A percentile compares a stretch with the other conserved stretches of the same genome.
These are phyloP conservation scores for Lapara coniferarum DNA, from an alignment of 2,888 invertebrate genomes.

Conservation along the genomic window DNA sequence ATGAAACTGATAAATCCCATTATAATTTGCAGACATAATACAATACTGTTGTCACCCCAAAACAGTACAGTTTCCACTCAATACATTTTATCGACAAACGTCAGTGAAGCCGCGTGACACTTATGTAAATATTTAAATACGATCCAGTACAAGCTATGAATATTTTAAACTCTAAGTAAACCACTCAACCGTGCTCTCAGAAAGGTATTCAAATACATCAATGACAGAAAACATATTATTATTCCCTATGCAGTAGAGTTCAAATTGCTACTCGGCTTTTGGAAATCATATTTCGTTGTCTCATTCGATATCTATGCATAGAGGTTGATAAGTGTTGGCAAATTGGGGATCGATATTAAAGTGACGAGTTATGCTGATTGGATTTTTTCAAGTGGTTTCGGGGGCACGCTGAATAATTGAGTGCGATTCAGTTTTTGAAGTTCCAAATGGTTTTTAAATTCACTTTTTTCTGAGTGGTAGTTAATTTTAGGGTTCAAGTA, in stretches of 20 bases:
- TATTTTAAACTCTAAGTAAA: slow-evolving; percentile 84
- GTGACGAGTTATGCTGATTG: slow-evolving; percentile 83
- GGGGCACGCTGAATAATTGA: slow-evolving; percentile 79
- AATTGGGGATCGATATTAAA: slow-evolving; percentile 81
- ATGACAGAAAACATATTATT: slow-evolving; percentile 64
- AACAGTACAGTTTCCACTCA: slow-evolving; percentile 69
- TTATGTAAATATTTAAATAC: slow-evolving; percentile 85
- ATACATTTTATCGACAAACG: slow-evolving; percentile 81
- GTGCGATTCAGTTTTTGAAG: slow-evolving; percentile 70
- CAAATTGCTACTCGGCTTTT: slow-evolving; percentile 49
- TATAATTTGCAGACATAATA: slow-evolving; percentile 30
- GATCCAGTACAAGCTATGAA: slow-evolving; percentile 85
- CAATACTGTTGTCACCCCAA: slow-evolving; percentile 41
- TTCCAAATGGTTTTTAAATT: slow-evolving; percentile 51
- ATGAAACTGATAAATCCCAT: slow-evolving; percentile 31
- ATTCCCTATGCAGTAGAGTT: slow-evolving; percentile 57
- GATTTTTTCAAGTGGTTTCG: slow-evolving; percentile 79
- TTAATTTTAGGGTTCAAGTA: not conserved
- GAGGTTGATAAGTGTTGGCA: slow-evolving; percentile 77
- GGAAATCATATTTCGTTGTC: slow-evolving; percentile 53
- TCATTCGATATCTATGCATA: slow-evolving; percentile 76
- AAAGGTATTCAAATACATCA: slow-evolving; percentile 61
- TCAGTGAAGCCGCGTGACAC: slow-evolving; percentile 81
- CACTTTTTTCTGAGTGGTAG: slow-evolving; percentile 35
- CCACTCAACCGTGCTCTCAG: slow-evolving; percentile 71